Base-by-base conservation (phyloP, 92 coral and sea anemone species). In the Palythoa caribaeorum region DNA sequence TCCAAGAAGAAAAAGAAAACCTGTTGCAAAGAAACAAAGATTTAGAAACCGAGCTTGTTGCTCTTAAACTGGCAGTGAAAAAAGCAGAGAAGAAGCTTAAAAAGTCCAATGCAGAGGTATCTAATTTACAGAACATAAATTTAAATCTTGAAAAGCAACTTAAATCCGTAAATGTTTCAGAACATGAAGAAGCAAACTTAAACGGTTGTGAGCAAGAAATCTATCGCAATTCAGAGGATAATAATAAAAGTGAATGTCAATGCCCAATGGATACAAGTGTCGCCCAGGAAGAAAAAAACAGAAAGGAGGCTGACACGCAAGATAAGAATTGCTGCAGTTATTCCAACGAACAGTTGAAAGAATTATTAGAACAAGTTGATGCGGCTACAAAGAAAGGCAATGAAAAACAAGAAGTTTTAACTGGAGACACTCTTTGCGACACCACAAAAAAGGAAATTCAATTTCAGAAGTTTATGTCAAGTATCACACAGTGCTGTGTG, bases 121-220 rank as follows among this genome's bases (percentile, higher is more conserved):
- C 17, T 15, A 68, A 66, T 9, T 68, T 66, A 68, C 60, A 81
- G 39, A 66, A 36, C n/a, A 57, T 0, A 21, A 81, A 65, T 37
- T 12, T 47, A 44, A 28, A 65, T 48, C 75, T 65, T 66, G 86
- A 81, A 51, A 71, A 48, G 28, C 75, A 81, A 69, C 5, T 65
- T 21, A 63, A 65, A 16, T 52, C 71, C 66, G 1, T 66, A 6
- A 81, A 79, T 10, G 16, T 54, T 15, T 78, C 52, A 28, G 20
- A 78, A 15, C 62, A 19, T 12, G 53, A 6, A 16, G 14, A 6
- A 47, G 38, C 1, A 5, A n/a, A 47, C 12, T 17, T 13, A 6
- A 39, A 21, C 40, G 17, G 14, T 2, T 40, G 13, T 47, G 76
- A 66, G 53, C 60, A 66, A 3, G 44, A 19, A 51, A 13, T 10